Conservation (phyloP, 2,888 invertebrate genomes). For the Troilus luridus region DNA sequence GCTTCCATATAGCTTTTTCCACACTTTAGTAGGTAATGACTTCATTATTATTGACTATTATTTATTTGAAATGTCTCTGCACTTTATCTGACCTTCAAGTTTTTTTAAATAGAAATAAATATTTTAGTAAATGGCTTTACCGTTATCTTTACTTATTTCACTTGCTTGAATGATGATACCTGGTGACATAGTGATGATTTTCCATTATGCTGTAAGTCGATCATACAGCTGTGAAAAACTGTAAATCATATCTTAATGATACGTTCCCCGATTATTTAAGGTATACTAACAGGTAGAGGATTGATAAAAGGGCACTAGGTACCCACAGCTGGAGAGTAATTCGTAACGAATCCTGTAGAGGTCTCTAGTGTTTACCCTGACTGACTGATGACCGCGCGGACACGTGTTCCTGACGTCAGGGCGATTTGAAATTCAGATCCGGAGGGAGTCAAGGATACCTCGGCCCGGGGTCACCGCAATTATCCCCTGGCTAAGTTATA, state of each 20-base stretch:
- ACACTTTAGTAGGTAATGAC: too few species aligned
- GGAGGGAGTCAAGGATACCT: constrained; percentile 22
- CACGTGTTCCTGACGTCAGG: constrained; percentile 47
- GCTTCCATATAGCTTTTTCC: too few species aligned
- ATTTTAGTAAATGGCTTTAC: too few species aligned
- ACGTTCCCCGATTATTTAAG: too few species aligned
- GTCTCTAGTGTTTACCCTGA: background rate
- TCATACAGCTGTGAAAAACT: background rate
- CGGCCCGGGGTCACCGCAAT: constrained; percentile 2
- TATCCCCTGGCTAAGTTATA: background rate
- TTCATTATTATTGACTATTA: too few species aligned
- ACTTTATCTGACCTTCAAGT: too few species aligned
- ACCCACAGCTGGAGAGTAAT: background rate
- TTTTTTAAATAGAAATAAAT: too few species aligned
- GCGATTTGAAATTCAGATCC: constrained; percentile 44
- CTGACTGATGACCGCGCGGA: constrained; percentile 43
- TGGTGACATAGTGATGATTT: too few species aligned
- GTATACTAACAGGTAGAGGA: background rate
- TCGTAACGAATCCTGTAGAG: constrained; percentile 6
- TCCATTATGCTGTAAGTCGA: too few species aligned
- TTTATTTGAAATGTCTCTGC: too few species aligned
- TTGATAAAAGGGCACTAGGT: background rate
- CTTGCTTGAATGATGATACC: too few species aligned
- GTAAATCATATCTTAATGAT: background rate
- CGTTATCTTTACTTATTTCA: too few species aligned